phyloP scores from a whole-genome alignment of 1,140 invertebrate species.

The Pseudomyrmex cubaensis region DNA sequence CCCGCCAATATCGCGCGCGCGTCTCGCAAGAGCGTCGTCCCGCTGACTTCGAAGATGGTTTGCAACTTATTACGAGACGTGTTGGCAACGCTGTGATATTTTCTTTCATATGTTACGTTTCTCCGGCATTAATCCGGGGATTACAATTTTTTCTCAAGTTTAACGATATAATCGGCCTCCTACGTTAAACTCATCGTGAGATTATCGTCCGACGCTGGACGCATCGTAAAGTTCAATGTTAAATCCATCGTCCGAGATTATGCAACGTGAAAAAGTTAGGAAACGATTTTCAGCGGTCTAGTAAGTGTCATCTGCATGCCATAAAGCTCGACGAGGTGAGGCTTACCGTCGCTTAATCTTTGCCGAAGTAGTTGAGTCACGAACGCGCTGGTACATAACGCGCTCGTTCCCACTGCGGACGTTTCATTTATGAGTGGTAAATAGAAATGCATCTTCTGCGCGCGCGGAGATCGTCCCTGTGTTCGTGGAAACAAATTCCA shows the following conservation, averaged over 20 bases:
- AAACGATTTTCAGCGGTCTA: constrained; percentile 39
- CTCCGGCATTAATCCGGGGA: constrained; percentile 15
- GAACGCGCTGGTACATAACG: neutral
- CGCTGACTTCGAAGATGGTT: neutral
- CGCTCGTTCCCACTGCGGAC: neutral
- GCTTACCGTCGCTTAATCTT: constrained; percentile 11
- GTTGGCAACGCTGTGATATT: constrained; percentile 20
- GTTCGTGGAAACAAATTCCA: constrained; percentile 49
- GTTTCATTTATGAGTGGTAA: constrained; percentile 44
- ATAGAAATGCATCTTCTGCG: constrained; percentile 39
- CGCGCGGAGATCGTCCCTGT: neutral
- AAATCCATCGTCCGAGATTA: constrained; percentile 36
- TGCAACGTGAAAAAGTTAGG: constrained; percentile 33
- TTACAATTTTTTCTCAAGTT: constrained; percentile 27
- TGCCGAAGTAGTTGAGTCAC: neutral
- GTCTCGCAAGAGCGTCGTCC: neutral
- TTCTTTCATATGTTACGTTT: constrained; percentile 34
- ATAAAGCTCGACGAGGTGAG: constrained; percentile 3
- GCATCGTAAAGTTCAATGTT: constrained; percentile 47
- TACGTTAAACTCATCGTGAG: constrained; percentile 1
- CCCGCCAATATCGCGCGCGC: neutral
- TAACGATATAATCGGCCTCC: neutral
- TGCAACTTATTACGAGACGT: constrained; percentile 42
- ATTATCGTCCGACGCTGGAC: constrained; percentile 17
- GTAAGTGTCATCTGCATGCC: constrained; percentile 36